A percentile compares a stretch with the other conserved stretches of the same genome.
These are phyloP conservation scores for Macrostomum lignano DNA, from an alignment of 1,140 invertebrate species.

Conservation along the genomic window DNA sequence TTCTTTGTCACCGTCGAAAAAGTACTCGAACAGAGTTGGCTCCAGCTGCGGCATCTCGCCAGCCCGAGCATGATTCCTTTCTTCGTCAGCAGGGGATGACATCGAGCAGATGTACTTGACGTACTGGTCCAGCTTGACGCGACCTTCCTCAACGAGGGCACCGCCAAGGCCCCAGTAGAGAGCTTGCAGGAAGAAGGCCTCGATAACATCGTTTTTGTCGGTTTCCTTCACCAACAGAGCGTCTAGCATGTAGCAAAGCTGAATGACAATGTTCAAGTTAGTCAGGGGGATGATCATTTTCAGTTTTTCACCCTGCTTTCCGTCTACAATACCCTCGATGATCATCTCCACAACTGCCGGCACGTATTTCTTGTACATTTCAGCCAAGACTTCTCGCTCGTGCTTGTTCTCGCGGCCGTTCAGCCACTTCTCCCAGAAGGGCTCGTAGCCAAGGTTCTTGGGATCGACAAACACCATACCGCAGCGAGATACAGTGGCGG, in stretches of 20 bases:
- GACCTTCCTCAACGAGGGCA: conserved; percentile 37
- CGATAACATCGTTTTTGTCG: conserved; percentile 30
- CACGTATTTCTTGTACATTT: conserved; percentile 44
- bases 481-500: conserved; percentile 28
- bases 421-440: conserved; percentile 50
- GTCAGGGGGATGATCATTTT: conserved; percentile 52
- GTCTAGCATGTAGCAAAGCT: conserved; percentile 51
- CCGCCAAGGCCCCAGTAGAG: conserved; percentile 57
- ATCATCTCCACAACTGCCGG: conserved; percentile 40
- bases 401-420: conserved; percentile 16
- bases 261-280: conserved; percentile 49
- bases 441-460: conserved; percentile 52
- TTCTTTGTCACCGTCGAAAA: conserved; percentile 35
- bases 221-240: conserved; percentile 29
- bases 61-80: conserved; percentile 12
- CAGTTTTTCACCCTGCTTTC: conserved; percentile 38
- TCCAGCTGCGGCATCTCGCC: conserved; percentile 39
- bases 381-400: conserved; percentile 28
- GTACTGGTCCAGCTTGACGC: conserved; percentile 43
- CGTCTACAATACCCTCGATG: conserved; percentile 38
- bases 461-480: conserved; percentile 38
- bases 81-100: conserved; percentile 3
- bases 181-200: conserved; percentile 43
- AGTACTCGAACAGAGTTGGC: conserved; percentile 48
- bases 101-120: conserved; percentile 17